These are phyloP conservation scores for Strix aluco DNA, from an alignment of 2,113 vertebrate genomes.

Conservation along the genomic window DNA sequence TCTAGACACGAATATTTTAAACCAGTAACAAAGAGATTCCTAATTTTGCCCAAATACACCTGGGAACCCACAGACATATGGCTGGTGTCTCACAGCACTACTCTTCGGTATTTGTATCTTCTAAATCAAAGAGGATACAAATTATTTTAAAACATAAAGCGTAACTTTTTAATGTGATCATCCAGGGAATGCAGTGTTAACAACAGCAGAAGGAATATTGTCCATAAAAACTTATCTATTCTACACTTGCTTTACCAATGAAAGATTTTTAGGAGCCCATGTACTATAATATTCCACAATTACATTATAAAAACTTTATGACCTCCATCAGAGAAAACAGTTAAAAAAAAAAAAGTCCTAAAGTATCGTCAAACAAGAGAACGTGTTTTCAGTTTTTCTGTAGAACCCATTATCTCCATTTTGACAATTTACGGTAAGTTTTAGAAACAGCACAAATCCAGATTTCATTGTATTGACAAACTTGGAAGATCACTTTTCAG, in stretches of 20 bases:
- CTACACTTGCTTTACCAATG: not conserved
- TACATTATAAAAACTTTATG: not conserved
- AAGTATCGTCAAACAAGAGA: not conserved
- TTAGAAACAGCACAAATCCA: not conserved
- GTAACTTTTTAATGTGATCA: not conserved
- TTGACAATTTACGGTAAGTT: not conserved
- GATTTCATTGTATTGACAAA: not conserved
- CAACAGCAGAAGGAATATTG: not conserved
- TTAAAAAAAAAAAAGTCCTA: rapidly evolving
- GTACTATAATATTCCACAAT: not conserved
- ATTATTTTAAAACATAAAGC: not conserved
- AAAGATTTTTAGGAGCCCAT: not conserved
- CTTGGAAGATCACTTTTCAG: not conserved
- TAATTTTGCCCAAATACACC: not conserved
- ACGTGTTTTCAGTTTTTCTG: not conserved
- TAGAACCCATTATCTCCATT: not conserved
- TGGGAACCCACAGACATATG: not conserved
- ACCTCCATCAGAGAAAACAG: not conserved
- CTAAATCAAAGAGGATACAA: not conserved
- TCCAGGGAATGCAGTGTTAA: not conserved
- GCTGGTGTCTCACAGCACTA: not conserved
- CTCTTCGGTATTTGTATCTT: not conserved
- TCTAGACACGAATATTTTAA: not conserved
- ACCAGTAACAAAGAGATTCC: not conserved
- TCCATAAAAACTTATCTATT: not conserved